phyloP scores from a whole-genome alignment of 2,888 invertebrate genomes.

The Clitarchus hookeri region DNA sequence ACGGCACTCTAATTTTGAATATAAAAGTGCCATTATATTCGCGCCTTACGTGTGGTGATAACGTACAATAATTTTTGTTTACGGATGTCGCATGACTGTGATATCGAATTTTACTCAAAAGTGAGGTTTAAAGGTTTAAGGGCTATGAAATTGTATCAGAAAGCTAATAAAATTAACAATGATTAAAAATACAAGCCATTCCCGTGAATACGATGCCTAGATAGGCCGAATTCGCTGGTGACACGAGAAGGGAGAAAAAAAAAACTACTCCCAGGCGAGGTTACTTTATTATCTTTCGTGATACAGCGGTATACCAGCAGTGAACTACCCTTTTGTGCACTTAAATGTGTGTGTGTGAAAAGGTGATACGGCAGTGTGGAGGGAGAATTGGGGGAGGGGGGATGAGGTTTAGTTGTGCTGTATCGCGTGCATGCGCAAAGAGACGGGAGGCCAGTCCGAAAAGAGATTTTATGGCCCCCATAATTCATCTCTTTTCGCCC shows the following conservation, averaged over 20 bases:
- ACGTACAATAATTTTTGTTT: too few relatives aligned
- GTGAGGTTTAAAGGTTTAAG: too few relatives aligned
- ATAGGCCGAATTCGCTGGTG: neutral
- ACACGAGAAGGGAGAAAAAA: neutral
- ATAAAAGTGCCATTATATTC: too few relatives aligned
- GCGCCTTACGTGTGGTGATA: too few relatives aligned
- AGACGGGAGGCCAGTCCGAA: constrained; percentile 32
- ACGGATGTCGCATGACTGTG: too few relatives aligned
- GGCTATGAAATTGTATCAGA: too few relatives aligned
- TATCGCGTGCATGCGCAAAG: constrained; percentile 23
- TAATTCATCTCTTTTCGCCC: constrained; percentile 36
- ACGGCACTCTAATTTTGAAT: too few relatives aligned
- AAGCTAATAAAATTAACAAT: too few relatives aligned
- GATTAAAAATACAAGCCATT: too few relatives aligned
- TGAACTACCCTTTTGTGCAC: neutral
- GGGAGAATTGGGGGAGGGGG: too few relatives aligned
- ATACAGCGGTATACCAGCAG: neutral
- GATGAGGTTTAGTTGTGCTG: neutral
- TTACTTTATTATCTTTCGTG: neutral
- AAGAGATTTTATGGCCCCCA: constrained; percentile 36
- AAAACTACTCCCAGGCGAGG: neutral
- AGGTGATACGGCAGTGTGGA: neutral
- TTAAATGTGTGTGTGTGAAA: neutral
- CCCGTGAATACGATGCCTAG: too few relatives aligned
- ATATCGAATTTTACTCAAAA: too few relatives aligned